phyloP scores from a whole-genome alignment of 2,797 vertebrate species.

The Enteromius thamalakanensis region DNA sequence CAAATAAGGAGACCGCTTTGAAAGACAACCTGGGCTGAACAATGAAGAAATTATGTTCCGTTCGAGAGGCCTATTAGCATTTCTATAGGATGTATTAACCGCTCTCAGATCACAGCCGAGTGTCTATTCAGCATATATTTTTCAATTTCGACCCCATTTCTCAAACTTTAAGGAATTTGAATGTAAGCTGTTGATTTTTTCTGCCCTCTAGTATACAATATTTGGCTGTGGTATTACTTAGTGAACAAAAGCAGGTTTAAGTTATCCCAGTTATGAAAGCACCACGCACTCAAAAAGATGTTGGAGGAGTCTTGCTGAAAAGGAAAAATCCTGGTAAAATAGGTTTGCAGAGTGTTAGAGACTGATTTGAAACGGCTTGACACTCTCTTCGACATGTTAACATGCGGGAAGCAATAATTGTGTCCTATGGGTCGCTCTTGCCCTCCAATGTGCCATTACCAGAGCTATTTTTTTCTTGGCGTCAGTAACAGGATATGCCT shows the following conservation, averaged over 20 bases:
- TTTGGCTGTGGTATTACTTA: slow-evolving; percentile 1
- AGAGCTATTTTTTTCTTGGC: slow-evolving; percentile 51
- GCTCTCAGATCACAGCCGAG: slow-evolving; percentile 29
- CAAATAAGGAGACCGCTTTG: slow-evolving; percentile 23
- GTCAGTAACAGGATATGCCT: slow-evolving; percentile 59
- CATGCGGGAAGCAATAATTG: slow-evolving; percentile 61
- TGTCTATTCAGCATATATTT: slow-evolving; percentile 22
- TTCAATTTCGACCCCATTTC: slow-evolving; percentile 35
- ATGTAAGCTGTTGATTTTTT: slow-evolving; percentile 7
- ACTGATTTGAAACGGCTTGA: slow-evolving; percentile 57
- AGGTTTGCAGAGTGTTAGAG: slow-evolving; percentile 52
- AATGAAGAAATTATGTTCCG: slow-evolving; percentile 72
- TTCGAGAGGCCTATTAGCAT: slow-evolving; percentile 72
- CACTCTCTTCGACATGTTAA: slow-evolving; percentile 61
- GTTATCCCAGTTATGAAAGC: slow-evolving; percentile 37
- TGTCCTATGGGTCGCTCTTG: slow-evolving; percentile 59
- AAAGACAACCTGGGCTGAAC: slow-evolving; percentile 51
- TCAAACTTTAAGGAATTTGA: neutral
- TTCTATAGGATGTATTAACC: slow-evolving; percentile 76
- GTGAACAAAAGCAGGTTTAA: slow-evolving; percentile 23
- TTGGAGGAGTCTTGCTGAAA: slow-evolving; percentile 19
- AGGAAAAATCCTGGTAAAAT: slow-evolving; percentile 39
- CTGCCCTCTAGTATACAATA: neutral
- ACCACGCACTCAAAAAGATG: slow-evolving; percentile 15
- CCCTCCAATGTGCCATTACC: slow-evolving; percentile 53